Base-by-base conservation (phyloP, 2,888 invertebrate genomes). In the Argyresthia goedartella region DNA sequence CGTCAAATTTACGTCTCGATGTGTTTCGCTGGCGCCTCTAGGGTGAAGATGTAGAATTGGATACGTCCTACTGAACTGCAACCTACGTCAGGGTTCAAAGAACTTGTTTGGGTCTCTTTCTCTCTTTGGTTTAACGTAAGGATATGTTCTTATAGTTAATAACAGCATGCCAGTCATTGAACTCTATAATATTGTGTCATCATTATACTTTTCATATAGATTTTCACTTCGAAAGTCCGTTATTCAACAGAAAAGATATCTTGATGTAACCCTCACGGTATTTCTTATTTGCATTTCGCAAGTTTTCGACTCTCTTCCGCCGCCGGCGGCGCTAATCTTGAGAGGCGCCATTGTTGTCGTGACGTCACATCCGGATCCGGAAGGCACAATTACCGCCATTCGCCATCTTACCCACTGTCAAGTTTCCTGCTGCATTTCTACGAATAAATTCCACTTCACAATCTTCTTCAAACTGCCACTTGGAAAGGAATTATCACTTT, bases 321-420 rank as follows among this genome's bases (percentile, higher is more conserved):
- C 46, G 52, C 43, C 47, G 45, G 39, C 53, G 49, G 51, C 50
- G 52, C 52, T 53, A 45, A 51, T 52, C 51, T 56, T 57, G 53
- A 25, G 55, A 57, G 73, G 65, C 76, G 74, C 71, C 75, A 61
- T 60, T 59, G 64, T 42, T 66, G 70, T 62, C 67, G 63, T 62
- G 58, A 64, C 66, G 67, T 73, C 69, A 70, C 69, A 62, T 69
- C 74, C 71, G 66, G 62, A 62, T 69, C 73, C 71, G 66, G 62
- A 59, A 42, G 42, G 44, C 11, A 44, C 50, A 43, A 44, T 50
- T 44, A 50, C 50, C 15, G 44, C 33, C 50, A 35, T 44, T 44
- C 50, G 44, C 14, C 44, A 14, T n/a, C 42, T 42, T 13, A 41
- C 8, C 13, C 50, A 11, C 41, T 33, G 13, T 47, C 34, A 47